These are phyloP conservation scores for Galleria mellonella DNA, from an alignment of 1,140 invertebrate genomes.

Conservation along the genomic window DNA sequence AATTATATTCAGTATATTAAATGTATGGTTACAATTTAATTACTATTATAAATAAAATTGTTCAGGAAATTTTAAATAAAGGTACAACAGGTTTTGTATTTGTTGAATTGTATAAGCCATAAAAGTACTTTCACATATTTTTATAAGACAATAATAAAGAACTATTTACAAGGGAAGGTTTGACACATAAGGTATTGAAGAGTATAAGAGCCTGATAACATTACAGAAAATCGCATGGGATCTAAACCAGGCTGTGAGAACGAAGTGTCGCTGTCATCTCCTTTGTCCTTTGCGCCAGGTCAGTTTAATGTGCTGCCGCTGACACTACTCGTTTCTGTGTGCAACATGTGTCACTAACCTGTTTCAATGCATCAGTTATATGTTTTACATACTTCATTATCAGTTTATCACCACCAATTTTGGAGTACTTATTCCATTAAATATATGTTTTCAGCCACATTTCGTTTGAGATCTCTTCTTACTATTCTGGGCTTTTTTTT, in stretches of 20 bases:
- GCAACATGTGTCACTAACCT: slow-evolving; percentile 71
- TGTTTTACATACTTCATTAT: slow-evolving; percentile 24
- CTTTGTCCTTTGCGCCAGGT: slow-evolving; percentile 83
- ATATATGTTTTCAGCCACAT: too few species aligned
- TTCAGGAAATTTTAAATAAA: too few species aligned
- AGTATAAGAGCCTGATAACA: slow-evolving; percentile 45
- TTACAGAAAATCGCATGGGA: slow-evolving; percentile 81
- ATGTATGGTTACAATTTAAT: too few species aligned
- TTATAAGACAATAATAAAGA: too few species aligned
- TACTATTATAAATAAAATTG: too few species aligned
- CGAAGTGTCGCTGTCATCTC: slow-evolving; percentile 77
- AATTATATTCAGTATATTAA: too few species aligned
- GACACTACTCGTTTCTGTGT: slow-evolving; percentile 64
- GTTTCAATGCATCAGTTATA: slow-evolving; percentile 33
- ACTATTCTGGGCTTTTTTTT: too few species aligned
- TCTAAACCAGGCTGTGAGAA: slow-evolving; percentile 87
- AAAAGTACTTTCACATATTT: too few species aligned
- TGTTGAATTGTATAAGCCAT: too few species aligned
- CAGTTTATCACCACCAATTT: slow-evolving; percentile 26
- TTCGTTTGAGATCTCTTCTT: too few species aligned
- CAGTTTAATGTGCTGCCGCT: slow-evolving; percentile 78
- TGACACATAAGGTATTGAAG: slow-evolving; percentile 11
- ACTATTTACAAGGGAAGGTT: background rate
- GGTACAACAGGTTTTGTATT: too few species aligned
- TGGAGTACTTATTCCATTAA: too few species aligned